Evolutionary conservation across 2,797 vertebrate species (phyloP).

Genomic region (Selene dorsalis): DNA sequence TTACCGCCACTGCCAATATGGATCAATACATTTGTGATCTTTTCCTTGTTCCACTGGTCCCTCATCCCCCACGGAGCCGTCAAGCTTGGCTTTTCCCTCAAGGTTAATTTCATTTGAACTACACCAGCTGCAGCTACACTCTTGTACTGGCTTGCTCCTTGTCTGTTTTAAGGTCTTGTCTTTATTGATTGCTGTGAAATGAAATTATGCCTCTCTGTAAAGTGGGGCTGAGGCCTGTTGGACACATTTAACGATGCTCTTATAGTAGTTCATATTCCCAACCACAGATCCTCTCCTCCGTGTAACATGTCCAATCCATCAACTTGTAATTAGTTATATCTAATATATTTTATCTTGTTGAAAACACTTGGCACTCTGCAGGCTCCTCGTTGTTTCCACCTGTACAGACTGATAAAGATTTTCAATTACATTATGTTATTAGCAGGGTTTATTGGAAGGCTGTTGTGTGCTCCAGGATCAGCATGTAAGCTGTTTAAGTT

Average conservation of each 20-base stretch:
- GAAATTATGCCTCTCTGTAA: conserved; percentile 63
- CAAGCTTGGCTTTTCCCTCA: conserved; percentile 46
- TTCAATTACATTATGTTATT: background rate
- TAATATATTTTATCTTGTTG: conserved; percentile 17
- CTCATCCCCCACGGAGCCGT: conserved; percentile 20
- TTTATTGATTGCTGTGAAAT: conserved; percentile 70
- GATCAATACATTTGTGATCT: conserved; percentile 48
- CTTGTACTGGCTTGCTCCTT: conserved; percentile 43
- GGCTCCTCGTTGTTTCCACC: background rate
- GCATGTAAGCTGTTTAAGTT: conserved; percentile 2
- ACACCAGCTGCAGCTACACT: conserved; percentile 13
- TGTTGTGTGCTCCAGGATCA: background rate
- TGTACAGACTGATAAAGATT: background rate
- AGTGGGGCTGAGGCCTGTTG: conserved; percentile 37
- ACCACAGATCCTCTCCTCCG: conserved; percentile 13
- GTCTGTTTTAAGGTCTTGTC: conserved; percentile 55
- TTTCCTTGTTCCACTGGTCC: conserved; percentile 49
- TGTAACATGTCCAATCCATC: conserved; percentile 12
- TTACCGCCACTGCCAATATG: conserved; percentile 39
- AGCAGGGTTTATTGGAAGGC: background rate
- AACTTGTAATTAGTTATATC: conserved; percentile 23
- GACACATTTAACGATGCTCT: conserved; percentile 60
- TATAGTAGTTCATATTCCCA: conserved; percentile 43
- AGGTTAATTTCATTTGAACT: conserved; percentile 75
- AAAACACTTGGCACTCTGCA: conserved; percentile 7